Evolutionary conservation across 2,113 vertebrate genomes (phyloP).

Genomic region (Synodontis membranacea): DNA sequence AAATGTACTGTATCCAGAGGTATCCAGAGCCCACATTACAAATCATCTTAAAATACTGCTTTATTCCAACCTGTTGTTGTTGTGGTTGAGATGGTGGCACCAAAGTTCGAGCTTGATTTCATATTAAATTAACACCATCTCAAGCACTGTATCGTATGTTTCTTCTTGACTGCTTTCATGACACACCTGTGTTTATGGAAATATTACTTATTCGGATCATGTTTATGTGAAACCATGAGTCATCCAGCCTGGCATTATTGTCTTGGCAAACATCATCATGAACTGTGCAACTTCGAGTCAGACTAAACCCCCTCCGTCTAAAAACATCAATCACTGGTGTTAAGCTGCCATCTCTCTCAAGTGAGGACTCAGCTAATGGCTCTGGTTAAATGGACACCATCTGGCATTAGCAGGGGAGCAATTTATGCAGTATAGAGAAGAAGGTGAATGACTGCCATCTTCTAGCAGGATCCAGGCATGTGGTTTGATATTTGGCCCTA

Average conservation of each 20-base stretch:
- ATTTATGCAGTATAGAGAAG: constrained; percentile 51
- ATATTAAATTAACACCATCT: neutral
- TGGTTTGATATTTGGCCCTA: neutral
- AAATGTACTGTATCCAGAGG: neutral
- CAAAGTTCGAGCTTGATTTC: neutral
- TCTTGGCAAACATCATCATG: neutral
- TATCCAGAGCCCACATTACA: neutral
- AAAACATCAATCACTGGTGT: constrained; percentile 33
- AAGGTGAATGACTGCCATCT: constrained; percentile 39
- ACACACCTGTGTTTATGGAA: neutral
- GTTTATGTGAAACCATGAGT: neutral
- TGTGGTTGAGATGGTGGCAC: neutral
- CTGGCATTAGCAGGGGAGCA: constrained; percentile 56
- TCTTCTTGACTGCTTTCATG: neutral
- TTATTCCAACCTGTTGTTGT: neutral
- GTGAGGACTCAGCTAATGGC: constrained; percentile 49
- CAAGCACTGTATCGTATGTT: neutral
- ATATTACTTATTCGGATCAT: neutral
- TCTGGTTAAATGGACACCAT: constrained; percentile 59
- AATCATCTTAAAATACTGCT: neutral
- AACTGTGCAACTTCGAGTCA: constrained; percentile 26
- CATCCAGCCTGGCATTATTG: neutral
- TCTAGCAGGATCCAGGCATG: constrained; percentile 1
- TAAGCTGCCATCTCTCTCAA: constrained; percentile 44
- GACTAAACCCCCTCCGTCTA: neutral